Conservation (phyloP, 35 echinoderm and acorn worm genomes). For the Heliocidaris erythrogramma region DNA sequence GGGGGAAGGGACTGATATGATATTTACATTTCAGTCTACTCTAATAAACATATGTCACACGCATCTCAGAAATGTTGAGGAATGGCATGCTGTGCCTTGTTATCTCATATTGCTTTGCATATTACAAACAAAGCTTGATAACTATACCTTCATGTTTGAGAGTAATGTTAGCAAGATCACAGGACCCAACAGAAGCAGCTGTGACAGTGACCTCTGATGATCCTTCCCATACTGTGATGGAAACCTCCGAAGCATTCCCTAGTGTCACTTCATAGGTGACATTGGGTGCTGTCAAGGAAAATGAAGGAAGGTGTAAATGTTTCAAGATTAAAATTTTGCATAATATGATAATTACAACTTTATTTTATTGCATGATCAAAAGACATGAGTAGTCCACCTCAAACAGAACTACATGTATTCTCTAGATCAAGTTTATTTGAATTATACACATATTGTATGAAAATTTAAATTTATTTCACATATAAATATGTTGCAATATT, state of each 20-base stretch:
- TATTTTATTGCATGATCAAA: not conserved
- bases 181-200: not conserved
- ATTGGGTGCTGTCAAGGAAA: conserved; percentile 20
- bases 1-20: too few species aligned
- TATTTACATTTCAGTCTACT: too few species aligned
- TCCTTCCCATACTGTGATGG: conserved; percentile 10
- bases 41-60: too few species aligned
- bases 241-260: not conserved
- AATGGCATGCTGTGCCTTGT: too few species aligned
- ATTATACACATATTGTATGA: not conserved
- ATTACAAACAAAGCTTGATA: not conserved
- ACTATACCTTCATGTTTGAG: conserved; percentile 25
- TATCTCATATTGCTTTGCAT: not conserved
- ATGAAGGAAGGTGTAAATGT: not conserved
- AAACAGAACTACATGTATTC: not conserved
- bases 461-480: too few species aligned
- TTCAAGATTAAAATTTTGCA: conserved; percentile 22
- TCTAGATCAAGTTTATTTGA: not conserved
- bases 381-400: not conserved
- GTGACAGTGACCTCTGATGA: conserved; percentile 19
- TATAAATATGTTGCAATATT: too few species aligned
- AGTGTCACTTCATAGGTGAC: conserved; percentile 1
- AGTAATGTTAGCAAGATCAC: not conserved
- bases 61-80: too few species aligned
- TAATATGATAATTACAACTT: not conserved